Percentiles rank a stretch among this genome's conserved stretches.
phyloP scores from a whole-genome alignment of 2,888 invertebrate species.

The Chrysotoxum bicinctum region DNA sequence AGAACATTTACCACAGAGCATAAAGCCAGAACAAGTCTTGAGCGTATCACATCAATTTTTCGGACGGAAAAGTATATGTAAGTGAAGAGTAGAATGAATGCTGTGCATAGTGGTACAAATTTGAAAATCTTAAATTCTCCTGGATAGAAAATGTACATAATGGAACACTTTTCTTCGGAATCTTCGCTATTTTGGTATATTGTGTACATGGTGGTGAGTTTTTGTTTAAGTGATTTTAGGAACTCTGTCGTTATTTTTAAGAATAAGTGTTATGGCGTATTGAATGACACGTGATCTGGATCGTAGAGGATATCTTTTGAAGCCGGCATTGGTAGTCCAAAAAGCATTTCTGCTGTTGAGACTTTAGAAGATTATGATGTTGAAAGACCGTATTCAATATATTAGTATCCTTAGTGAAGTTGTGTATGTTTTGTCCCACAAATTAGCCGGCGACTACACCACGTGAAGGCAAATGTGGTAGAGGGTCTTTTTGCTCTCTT shows the following conservation, averaged over 20 bases:
- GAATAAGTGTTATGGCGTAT: constrained; percentile 93
- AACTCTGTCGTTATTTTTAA: constrained; percentile 91
- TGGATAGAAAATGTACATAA: constrained; percentile 91
- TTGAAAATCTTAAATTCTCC: constrained; percentile 93
- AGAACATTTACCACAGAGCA: constrained; percentile 94
- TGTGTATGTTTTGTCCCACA: constrained; percentile 93
- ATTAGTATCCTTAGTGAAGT: constrained; percentile 90
- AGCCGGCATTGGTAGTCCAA: constrained; percentile 95
- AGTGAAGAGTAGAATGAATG: constrained; percentile 92
- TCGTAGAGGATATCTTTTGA: constrained; percentile 93
- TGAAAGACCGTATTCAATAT: constrained; percentile 91
- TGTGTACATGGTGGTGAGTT: constrained; percentile 88
- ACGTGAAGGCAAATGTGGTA: constrained; percentile 93
- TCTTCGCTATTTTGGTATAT: constrained; percentile 83
- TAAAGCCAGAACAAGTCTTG: constrained; percentile 86
- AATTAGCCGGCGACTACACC: constrained; percentile 95
- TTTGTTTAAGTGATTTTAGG: constrained; percentile 87
- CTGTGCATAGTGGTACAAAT: constrained; percentile 91
- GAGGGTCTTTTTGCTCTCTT: constrained; percentile 85
- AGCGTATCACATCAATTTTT: constrained; percentile 88
- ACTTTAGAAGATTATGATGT: constrained; percentile 91
- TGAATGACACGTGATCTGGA: constrained; percentile 92
- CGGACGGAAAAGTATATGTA: constrained; percentile 98
- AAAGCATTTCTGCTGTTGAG: constrained; percentile 93
- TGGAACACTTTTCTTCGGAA: constrained; percentile 78